Conservation (phyloP, 2,888 invertebrate genomes). For the Drosophila borborema region DNA sequence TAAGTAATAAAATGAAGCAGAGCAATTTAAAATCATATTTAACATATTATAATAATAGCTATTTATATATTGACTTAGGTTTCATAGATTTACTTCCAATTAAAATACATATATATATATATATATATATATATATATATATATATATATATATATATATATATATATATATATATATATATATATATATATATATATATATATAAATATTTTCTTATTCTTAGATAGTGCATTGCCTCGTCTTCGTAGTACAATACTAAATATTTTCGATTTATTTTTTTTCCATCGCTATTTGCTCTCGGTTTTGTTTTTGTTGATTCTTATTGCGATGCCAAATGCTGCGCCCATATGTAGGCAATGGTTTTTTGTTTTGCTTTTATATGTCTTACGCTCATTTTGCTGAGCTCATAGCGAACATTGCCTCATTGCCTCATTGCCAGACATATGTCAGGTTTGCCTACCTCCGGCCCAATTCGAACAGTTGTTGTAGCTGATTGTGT, state of each 20-base stretch:
- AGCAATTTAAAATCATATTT: too few species aligned
- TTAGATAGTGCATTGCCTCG: neutral
- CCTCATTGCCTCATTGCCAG: conserved; percentile 26
- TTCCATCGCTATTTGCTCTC: conserved; percentile 2
- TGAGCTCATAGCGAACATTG: conserved; percentile 37
- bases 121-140: too few species aligned
- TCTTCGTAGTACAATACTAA: neutral
- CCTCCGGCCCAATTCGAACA: too few species aligned
- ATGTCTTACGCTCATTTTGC: conserved; percentile 19
- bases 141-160: too few species aligned
- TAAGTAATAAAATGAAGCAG: too few species aligned
- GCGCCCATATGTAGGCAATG: conserved; percentile 53
- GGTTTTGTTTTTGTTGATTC: conserved; percentile 17
- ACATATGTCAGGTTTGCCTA: neutral
- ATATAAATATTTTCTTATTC: too few species aligned
- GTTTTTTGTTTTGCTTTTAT: conserved; percentile 12
- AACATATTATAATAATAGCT: too few species aligned
- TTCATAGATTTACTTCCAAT: too few species aligned
- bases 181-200: too few species aligned
- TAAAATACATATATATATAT: too few species aligned
- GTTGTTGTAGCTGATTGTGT: conserved; percentile 27
- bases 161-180: too few species aligned
- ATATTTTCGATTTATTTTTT: conserved; percentile 8
- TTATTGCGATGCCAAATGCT: conserved; percentile 51
- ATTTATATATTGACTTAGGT: too few species aligned